A percentile compares a stretch with the other conserved stretches of the same genome.
These are phyloP conservation scores for Vireo griseus DNA, from an alignment of 2,797 vertebrate genomes.

Conservation along the genomic window DNA sequence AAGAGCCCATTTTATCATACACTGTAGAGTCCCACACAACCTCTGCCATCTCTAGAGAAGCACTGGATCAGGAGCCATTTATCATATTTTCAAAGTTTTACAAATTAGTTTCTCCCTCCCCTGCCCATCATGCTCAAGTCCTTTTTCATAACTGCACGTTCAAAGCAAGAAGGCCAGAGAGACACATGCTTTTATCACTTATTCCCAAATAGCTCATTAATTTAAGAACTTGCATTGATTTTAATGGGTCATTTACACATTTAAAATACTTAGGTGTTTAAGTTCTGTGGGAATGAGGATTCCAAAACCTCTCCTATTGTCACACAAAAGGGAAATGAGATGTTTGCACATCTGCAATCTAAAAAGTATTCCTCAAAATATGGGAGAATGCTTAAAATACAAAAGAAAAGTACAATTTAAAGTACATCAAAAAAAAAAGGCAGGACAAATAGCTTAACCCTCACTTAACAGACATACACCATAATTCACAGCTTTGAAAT, in stretches of 20 bases:
- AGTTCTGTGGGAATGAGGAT: background rate
- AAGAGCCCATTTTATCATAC: background rate
- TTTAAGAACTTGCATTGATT: background rate
- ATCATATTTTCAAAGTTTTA: background rate
- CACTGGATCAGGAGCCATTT: background rate
- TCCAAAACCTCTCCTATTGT: background rate
- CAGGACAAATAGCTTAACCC: background rate
- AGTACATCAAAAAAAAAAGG: background rate
- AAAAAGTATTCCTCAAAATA: background rate
- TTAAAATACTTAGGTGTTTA: background rate
- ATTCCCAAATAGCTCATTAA: background rate
- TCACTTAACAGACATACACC: background rate
- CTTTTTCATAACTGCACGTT: background rate
- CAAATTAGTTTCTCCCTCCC: background rate
- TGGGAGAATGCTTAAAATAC: background rate
- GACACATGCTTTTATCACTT: background rate
- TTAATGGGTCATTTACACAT: background rate
- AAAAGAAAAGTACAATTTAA: background rate
- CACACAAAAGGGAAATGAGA: background rate
- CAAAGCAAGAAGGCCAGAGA: background rate
- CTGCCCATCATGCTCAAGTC: background rate
- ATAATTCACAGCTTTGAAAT: conserved; percentile 2
- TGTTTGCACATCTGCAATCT: background rate
- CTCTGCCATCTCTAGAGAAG: background rate
- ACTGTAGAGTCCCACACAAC: background rate